A percentile compares a stretch with the other conserved stretches of the same genome.
phyloP scores from a whole-genome alignment of 2,888 invertebrate genomes.

The Leucania comma region DNA sequence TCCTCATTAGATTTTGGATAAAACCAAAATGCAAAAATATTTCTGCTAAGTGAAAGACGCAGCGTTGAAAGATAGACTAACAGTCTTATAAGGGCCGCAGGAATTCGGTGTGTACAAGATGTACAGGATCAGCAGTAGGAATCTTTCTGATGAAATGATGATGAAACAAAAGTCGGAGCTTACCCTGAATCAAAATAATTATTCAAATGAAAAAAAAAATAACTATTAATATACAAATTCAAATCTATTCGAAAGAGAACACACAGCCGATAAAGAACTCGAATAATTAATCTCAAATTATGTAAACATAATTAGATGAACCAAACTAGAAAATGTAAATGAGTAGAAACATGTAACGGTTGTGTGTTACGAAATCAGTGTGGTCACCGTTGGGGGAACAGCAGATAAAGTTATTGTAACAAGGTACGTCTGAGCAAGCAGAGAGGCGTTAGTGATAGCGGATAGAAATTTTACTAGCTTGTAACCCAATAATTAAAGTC shows the following conservation, averaged over 20 bases:
- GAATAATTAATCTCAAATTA: conserved; percentile 63
- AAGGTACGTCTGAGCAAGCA: conserved; percentile 45
- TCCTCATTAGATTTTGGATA: too few relatives aligned
- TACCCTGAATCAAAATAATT: neutral
- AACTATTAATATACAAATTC: conserved; percentile 1
- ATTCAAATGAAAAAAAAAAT: neutral
- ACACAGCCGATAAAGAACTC: conserved; percentile 34
- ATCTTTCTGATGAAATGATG: neutral
- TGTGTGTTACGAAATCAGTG: conserved; percentile 54
- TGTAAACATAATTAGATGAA: conserved; percentile 64
- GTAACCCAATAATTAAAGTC: too few relatives aligned
- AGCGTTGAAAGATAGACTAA: too few relatives aligned
- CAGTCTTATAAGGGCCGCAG: too few relatives aligned
- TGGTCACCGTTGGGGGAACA: conserved; percentile 59
- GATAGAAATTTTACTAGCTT: too few relatives aligned
- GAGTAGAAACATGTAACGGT: conserved; percentile 62
- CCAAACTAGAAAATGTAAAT: conserved; percentile 61
- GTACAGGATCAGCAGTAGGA: too few relatives aligned
- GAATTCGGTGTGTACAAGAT: too few relatives aligned
- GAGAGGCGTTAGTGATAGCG: conserved; percentile 39
- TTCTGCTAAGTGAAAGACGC: too few relatives aligned
- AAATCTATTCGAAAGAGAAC: conserved; percentile 25
- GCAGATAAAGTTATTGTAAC: conserved; percentile 67
- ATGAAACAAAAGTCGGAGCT: neutral
- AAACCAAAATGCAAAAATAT: too few relatives aligned